These are phyloP conservation scores for Anarhynchus alexandrinus DNA, from an alignment of 2,113 vertebrate genomes.

Conservation along the genomic window DNA sequence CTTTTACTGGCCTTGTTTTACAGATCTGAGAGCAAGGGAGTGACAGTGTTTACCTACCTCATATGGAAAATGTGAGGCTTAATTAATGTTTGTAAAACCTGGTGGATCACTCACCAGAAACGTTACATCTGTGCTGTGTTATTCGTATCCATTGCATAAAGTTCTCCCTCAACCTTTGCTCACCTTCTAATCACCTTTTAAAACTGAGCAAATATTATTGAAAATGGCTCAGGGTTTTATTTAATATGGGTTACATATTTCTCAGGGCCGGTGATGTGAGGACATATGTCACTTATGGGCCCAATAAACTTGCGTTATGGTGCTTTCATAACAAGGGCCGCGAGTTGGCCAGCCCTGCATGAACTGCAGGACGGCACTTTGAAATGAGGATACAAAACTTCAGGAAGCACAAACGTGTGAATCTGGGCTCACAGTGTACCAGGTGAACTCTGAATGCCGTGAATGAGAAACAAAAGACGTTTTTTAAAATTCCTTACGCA, in stretches of 20 bases:
- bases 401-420: background rate
- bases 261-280: background rate
- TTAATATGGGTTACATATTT: background rate
- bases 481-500: background rate
- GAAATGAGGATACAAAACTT: background rate
- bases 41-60: conserved; percentile 35
- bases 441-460: background rate
- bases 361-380: background rate
- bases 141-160: background rate
- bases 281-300: background rate
- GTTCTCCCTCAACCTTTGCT: background rate
- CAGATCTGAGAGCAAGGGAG: background rate
- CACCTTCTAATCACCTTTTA: conserved; percentile 12
- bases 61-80: conserved; percentile 32
- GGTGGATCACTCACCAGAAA: conserved; percentile 26
- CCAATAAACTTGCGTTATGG: background rate
- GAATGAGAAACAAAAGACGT: background rate
- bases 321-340: background rate
- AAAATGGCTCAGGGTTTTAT: background rate
- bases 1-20: conserved; percentile 25
- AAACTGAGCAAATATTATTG: background rate
- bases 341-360: background rate
- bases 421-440: background rate
- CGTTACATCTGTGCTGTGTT: background rate
- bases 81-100: conserved; percentile 31